A percentile compares a stretch with the other conserved stretches of the same genome.
Evolutionary conservation across 2,888 invertebrate species (phyloP).

Genomic region (Strigamia transsilvanica): DNA sequence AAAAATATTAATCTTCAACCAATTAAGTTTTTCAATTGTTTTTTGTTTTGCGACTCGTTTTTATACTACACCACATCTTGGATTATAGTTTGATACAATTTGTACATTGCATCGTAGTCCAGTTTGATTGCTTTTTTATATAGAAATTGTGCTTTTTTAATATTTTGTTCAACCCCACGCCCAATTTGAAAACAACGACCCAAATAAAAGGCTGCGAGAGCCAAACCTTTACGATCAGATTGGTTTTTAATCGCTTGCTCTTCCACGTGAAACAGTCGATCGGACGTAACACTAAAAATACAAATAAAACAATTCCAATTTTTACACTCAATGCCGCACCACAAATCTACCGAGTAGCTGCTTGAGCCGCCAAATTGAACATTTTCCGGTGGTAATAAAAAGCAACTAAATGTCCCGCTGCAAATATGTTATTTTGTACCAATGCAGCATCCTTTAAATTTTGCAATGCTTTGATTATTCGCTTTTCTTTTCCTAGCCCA

Average conservation of each 20-base stretch:
- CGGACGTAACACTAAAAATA: not conserved
- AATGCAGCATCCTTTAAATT: conserved; percentile 13
- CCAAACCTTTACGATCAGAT: conserved; percentile 24
- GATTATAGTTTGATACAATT: not conserved
- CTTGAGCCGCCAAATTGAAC: conserved; percentile 34
- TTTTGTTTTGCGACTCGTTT: not conserved
- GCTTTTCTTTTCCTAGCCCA: conserved; percentile 6
- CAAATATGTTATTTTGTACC: not conserved
- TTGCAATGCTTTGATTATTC: not conserved
- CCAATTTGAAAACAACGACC: conserved; percentile 35
- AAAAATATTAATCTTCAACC: not conserved
- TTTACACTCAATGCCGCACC: not conserved
- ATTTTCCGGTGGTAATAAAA: conserved; percentile 40
- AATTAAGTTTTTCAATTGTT: not conserved
- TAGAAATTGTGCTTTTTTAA: not conserved
- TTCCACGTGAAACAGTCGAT: not conserved
- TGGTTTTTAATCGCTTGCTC: conserved; percentile 22
- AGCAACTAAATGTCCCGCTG: conserved; percentile 9
- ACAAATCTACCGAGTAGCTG: not conserved
- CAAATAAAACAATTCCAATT: not conserved
- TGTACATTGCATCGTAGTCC: conserved; percentile 15
- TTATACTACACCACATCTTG: conserved; percentile 1
- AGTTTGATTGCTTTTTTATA: conserved; percentile 11
- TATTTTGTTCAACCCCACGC: not conserved
- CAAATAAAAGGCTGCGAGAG: conserved; percentile 23